phyloP scores from a whole-genome alignment of 1,140 invertebrate species.

The Ptiloglossa arizonensis region DNA sequence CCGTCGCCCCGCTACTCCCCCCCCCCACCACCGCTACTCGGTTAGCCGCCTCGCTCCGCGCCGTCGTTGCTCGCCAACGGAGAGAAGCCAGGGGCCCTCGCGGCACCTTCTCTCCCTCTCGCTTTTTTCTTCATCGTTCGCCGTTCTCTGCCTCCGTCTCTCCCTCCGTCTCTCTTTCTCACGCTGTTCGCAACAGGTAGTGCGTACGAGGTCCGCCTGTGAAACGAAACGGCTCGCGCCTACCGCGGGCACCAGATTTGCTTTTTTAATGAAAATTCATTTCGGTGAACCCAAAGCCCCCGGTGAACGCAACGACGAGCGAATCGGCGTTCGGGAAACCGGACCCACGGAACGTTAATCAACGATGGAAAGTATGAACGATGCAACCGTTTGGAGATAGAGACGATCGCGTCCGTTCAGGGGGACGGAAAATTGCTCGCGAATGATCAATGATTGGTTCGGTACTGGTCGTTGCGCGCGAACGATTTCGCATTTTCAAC shows the following conservation, averaged over 20 bases:
- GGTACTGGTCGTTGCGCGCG: too few relatives aligned
- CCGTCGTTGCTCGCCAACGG: conserved; percentile 35
- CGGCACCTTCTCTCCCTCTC: conserved; percentile 45
- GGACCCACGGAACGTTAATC: too few relatives aligned
- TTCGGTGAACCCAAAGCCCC: background rate
- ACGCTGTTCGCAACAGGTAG: conserved; percentile 53
- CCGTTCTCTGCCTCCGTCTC: conserved; percentile 6
- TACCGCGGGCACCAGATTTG: conserved; percentile 2
- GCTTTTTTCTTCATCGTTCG: conserved; percentile 11
- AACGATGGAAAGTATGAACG: too few relatives aligned
- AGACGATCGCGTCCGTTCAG: too few relatives aligned
- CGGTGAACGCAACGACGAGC: too few relatives aligned
- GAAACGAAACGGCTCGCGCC: conserved; percentile 50
- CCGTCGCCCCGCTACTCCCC: too few relatives aligned
- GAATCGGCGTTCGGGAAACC: too few relatives aligned
- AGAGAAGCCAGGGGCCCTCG: conserved; percentile 55
- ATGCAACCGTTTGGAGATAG: too few relatives aligned
- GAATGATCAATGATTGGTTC: too few relatives aligned
- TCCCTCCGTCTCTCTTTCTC: background rate
- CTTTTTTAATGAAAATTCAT: conserved; percentile 9
- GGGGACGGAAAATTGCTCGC: too few relatives aligned
- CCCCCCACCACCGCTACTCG: background rate
- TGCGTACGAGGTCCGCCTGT: conserved; percentile 23
- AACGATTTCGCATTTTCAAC: too few relatives aligned
- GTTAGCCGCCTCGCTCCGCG: too few relatives aligned